A percentile compares a stretch with the other conserved stretches of the same genome.
Conservation (phyloP, 2,113 vertebrate species). For the Nibea albiflora region DNA sequence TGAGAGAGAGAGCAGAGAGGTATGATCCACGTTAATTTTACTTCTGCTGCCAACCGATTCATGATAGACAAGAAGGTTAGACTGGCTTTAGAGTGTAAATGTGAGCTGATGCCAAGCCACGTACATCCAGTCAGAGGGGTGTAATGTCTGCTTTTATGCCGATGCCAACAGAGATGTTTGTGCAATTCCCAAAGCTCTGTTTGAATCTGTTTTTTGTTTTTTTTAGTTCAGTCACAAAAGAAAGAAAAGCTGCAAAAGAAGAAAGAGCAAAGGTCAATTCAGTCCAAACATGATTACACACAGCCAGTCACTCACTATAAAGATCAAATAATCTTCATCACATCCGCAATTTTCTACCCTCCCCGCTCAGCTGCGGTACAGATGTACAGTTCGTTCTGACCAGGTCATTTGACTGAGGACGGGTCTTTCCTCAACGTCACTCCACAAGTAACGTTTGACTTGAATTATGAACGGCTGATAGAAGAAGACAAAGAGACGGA, state of each 20-base stretch:
- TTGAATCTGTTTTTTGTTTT: conserved; percentile 7
- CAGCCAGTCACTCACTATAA: not conserved
- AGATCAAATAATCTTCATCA: not conserved
- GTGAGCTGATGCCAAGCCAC: conserved; percentile 64
- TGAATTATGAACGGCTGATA: too few species aligned
- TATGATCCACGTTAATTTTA: conserved; percentile 20
- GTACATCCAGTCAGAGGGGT: conserved; percentile 51
- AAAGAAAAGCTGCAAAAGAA: not conserved
- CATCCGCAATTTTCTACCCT: too few species aligned
- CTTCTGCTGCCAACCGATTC: conserved; percentile 52
- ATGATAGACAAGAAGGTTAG: conserved; percentile 29
- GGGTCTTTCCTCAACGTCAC: too few species aligned
- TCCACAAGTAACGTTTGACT: too few species aligned
- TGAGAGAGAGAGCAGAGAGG: conserved; percentile 24
- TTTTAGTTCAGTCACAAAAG: conserved; percentile 5
- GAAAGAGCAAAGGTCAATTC: not conserved
- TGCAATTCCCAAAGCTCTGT: conserved; percentile 40
- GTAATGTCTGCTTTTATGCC: conserved; percentile 55
- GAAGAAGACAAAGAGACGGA: too few species aligned
- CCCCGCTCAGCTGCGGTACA: too few species aligned
- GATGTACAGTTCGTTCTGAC: too few species aligned
- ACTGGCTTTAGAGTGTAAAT: conserved; percentile 23
- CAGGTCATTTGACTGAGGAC: too few species aligned
- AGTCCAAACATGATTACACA: not conserved
- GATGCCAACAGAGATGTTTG: conserved; percentile 55